phyloP scores from a whole-genome alignment of 2,888 invertebrate species.

The Salpingus planirostris region DNA sequence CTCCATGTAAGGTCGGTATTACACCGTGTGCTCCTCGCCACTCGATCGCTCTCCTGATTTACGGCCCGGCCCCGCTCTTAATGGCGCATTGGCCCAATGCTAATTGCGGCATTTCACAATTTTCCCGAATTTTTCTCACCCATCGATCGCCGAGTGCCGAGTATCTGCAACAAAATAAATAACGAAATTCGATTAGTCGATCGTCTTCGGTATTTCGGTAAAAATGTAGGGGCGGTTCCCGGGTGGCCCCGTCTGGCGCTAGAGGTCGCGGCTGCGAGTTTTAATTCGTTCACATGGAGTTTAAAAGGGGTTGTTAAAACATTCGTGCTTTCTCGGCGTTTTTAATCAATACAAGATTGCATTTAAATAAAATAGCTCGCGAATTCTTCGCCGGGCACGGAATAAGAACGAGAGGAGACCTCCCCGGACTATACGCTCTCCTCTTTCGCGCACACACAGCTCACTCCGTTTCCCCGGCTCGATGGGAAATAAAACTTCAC shows the following conservation, averaged over 20 bases:
- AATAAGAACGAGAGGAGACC: constrained; percentile 2
- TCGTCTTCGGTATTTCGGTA: too few species aligned
- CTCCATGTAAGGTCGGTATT: constrained; percentile 35
- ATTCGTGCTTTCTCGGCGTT: constrained; percentile 33
- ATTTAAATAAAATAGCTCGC: constrained; percentile 35
- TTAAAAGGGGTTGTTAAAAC: constrained; percentile 33
- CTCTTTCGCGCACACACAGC: too few species aligned
- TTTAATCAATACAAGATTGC: constrained; percentile 36
- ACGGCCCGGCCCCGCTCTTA: constrained; percentile 22
- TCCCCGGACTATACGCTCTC: not conserved
- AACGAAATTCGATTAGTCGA: too few species aligned
- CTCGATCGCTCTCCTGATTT: constrained; percentile 30
- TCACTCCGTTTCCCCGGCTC: too few species aligned
- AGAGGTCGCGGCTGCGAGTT: constrained; percentile 9
- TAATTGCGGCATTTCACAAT: constrained; percentile 28
- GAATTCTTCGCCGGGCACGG: constrained; percentile 24
- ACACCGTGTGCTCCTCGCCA: constrained; percentile 33
- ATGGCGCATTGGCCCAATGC: constrained; percentile 29
- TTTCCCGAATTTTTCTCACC: too few species aligned
- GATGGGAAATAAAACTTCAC: too few species aligned
- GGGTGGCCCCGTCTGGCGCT: not conserved
- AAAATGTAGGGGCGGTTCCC: too few species aligned
- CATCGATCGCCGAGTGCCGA: too few species aligned
- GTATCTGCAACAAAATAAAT: too few species aligned
- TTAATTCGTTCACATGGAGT: constrained; percentile 32